These are phyloP conservation scores for Scleropages formosus DNA, from an alignment of 2,797 vertebrate genomes.

Conservation along the genomic window DNA sequence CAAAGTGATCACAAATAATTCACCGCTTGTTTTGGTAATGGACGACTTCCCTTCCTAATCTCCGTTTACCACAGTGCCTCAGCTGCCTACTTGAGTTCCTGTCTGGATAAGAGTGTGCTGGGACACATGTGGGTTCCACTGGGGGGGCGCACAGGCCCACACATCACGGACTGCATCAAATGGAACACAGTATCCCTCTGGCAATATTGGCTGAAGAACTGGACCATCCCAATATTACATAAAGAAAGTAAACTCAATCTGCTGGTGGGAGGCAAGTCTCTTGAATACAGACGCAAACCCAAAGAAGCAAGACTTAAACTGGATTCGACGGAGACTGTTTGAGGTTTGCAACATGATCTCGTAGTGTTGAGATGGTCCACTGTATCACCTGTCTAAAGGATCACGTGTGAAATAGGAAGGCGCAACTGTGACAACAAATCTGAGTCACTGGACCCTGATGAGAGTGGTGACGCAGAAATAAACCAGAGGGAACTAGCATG, in stretches of 20 bases:
- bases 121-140: background rate
- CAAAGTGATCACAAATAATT: slow-evolving; percentile 20
- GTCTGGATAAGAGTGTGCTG: no score
- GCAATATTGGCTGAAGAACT: no score
- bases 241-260: background rate
- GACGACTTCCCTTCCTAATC: background rate
- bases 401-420: slow-evolving; percentile 22
- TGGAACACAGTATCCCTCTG: background rate
- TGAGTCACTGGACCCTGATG: background rate
- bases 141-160: background rate
- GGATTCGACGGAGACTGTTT: background rate
- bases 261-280: background rate
- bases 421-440: slow-evolving; percentile 31
- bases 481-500: background rate
- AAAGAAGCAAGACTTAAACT: background rate
- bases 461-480: background rate
- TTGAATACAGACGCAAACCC: background rate
- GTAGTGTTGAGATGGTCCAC: background rate
- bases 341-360: background rate
- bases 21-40: slow-evolving; percentile 8
- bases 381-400: background rate
- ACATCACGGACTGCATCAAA: background rate
- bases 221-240: no score
- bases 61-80: background rate
- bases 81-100: background rate